Evolutionary conservation across 2,797 vertebrate genomes (phyloP).

Genomic region (Todus mexicanus): DNA sequence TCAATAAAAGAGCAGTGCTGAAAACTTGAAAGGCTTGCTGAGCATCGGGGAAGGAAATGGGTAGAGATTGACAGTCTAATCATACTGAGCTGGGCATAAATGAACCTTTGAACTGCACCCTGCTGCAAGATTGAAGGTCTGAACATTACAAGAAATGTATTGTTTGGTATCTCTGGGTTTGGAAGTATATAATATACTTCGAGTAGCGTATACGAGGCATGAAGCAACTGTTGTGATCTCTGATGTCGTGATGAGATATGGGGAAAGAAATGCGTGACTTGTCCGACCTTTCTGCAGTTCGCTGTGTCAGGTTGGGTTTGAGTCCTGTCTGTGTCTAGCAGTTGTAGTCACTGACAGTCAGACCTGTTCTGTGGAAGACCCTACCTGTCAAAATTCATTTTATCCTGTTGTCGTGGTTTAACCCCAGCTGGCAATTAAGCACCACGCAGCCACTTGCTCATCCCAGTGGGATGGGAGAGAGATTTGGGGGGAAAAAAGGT

Average conservation of each 20-base stretch:
- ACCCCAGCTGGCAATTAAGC: not conserved
- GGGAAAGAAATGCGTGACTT: not conserved
- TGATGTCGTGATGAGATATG: accelerated
- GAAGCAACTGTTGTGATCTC: not conserved
- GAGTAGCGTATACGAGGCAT: not conserved
- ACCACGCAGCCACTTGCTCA: not conserved
- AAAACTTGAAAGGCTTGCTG: not conserved
- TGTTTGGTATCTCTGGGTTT: not conserved
- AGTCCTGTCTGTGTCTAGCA: not conserved
- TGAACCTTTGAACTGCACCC: not conserved
- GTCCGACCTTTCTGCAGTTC: not conserved
- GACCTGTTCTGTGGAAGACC: not conserved
- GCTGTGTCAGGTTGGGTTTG: not conserved
- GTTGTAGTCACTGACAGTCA: accelerated
- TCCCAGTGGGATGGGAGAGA: not conserved
- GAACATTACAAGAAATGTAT: not conserved
- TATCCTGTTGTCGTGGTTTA: not conserved
- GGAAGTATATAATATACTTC: no score
- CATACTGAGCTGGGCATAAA: not conserved
- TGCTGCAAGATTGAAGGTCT: not conserved
- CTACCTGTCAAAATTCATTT: not conserved
- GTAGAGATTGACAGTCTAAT: not conserved
- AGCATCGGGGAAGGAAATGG: not conserved
- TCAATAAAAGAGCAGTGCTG: not conserved
- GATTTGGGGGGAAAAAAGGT: not conserved